A percentile compares a stretch with the other conserved stretches of the same genome.
Conservation (phyloP, 2,888 invertebrate species). For the Eupithecia exiguata region DNA sequence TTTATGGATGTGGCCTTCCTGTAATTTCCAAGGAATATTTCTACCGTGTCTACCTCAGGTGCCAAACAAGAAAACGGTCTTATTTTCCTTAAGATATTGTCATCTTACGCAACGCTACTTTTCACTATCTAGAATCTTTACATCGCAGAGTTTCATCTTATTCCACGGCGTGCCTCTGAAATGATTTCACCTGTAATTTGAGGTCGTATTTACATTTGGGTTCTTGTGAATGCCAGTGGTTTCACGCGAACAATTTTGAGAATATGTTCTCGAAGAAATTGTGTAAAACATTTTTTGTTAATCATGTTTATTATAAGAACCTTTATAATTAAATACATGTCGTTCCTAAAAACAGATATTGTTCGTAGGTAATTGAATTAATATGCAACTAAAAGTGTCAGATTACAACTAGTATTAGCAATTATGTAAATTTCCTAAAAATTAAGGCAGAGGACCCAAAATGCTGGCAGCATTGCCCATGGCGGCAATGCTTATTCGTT, state of each 20-base stretch:
- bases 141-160: conserved; percentile 24
- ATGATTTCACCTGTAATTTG: conserved; percentile 25
- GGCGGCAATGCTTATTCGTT: neutral
- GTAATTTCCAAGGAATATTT: neutral
- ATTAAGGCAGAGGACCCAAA: neutral
- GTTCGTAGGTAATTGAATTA: neutral
- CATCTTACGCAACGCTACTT: conserved; percentile 29
- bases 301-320: too few species aligned
- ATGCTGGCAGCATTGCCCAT: neutral
- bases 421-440: neutral
- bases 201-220: conserved; percentile 19
- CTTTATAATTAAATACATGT: too few species aligned
- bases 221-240: conserved; percentile 2
- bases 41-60: neutral
- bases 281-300: too few species aligned
- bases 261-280: neutral
- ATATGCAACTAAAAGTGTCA: neutral
- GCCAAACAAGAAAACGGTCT: conserved; percentile 8
- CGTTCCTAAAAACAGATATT: too few species aligned
- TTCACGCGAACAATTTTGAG: neutral
- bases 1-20: neutral
- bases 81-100: conserved; percentile 31
- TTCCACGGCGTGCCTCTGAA: conserved; percentile 31
- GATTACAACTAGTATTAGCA: neutral
- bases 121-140: conserved; percentile 33